Percentiles rank a stretch among this genome's conserved stretches.
These are phyloP conservation scores for Acanthosepion lycidas DNA, from an alignment of 2,888 invertebrate species.

Conservation along the genomic window DNA sequence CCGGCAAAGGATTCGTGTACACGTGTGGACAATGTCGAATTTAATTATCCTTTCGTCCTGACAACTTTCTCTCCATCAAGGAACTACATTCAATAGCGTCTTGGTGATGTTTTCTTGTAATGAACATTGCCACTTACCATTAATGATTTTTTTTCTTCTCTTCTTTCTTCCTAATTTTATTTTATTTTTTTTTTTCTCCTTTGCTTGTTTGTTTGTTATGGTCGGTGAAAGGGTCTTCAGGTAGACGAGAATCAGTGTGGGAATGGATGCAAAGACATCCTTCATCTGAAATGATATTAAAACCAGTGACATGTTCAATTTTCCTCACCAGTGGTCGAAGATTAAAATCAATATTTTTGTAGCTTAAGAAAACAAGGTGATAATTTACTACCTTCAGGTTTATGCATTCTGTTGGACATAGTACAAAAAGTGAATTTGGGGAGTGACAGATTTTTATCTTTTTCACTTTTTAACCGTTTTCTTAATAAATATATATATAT, in stretches of 20 bases:
- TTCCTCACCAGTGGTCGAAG: constrained; percentile 20
- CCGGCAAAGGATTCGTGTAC: background rate
- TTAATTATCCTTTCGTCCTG: background rate
- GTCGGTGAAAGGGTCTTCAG: background rate
- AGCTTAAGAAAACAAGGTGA: constrained; percentile 22
- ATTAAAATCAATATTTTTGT: constrained; percentile 33
- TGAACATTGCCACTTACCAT: constrained; percentile 17
- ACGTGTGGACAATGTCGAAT: background rate
- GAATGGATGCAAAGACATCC: background rate
- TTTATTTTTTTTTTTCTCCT: background rate
- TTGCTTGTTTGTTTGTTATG: constrained; percentile 2
- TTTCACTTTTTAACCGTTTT: background rate
- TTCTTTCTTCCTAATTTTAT: background rate
- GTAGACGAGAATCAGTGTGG: too few relatives aligned
- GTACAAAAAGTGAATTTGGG: background rate
- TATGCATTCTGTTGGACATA: background rate
- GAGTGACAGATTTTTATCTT: background rate
- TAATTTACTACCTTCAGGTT: background rate
- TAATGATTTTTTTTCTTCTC: background rate
- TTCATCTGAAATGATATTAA: background rate
- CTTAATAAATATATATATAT: background rate
- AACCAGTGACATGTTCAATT: background rate
- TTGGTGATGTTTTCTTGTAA: background rate
- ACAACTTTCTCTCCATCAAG: background rate
- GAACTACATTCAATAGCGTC: background rate